Evolutionary conservation across 1,140 invertebrate genomes (phyloP).

Genomic region (Drosophila erecta): DNA sequence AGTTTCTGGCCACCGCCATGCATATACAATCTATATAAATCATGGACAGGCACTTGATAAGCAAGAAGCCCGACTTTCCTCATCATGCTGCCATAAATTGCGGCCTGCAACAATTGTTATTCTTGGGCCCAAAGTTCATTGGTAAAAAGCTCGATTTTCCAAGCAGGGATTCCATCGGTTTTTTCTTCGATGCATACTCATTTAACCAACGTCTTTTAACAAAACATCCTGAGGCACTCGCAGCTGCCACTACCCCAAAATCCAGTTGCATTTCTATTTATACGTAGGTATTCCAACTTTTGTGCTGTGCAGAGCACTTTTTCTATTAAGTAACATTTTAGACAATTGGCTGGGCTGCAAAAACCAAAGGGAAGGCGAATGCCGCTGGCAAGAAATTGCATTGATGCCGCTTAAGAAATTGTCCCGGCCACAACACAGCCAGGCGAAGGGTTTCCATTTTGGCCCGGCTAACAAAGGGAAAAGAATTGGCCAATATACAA

Average conservation of each 20-base stretch:
- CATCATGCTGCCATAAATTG: conserved; percentile 62
- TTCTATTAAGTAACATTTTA: conserved; percentile 80
- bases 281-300: conserved; percentile 37
- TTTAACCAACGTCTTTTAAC: conserved; percentile 68
- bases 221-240: background rate
- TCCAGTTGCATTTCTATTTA: conserved; percentile 73
- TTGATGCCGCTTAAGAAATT: conserved; percentile 56
- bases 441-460: conserved; percentile 12
- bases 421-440: conserved; percentile 51
- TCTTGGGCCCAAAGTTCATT: conserved; percentile 50
- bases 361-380: conserved; percentile 1
- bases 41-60: conserved; percentile 53
- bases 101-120: conserved; percentile 67
- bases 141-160: conserved; percentile 18
- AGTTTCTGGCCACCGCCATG: conserved; percentile 35
- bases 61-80: conserved; percentile 11
- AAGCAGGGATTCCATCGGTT: conserved; percentile 1
- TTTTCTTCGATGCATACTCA: conserved; percentile 63
- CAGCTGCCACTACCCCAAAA: conserved; percentile 13
- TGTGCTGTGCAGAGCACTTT: conserved; percentile 51
- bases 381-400: conserved; percentile 37
- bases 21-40: conserved; percentile 61
- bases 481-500: conserved; percentile 52
- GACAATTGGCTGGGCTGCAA: conserved; percentile 59
- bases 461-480: conserved; percentile 35